Conservation (phyloP, 2,888 invertebrate genomes). For the Ectemnius lituratus region DNA sequence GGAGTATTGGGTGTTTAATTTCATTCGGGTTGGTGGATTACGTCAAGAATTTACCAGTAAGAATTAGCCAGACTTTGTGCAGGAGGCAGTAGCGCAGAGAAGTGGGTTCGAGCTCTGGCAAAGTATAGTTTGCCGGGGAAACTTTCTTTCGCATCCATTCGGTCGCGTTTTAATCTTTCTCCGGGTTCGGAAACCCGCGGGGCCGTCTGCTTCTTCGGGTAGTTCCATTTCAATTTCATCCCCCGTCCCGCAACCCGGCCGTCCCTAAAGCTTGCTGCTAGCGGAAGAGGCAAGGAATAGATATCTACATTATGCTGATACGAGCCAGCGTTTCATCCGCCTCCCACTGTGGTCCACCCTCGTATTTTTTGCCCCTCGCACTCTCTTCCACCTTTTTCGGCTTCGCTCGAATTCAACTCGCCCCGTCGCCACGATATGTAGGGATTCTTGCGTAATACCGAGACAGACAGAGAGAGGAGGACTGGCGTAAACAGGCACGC, state of each 20-base stretch:
- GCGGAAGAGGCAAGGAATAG: conserved; percentile 65
- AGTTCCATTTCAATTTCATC: conserved; percentile 74
- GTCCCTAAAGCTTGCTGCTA: conserved; percentile 53
- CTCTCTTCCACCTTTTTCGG: not conserved
- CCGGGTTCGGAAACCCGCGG: conserved; percentile 69
- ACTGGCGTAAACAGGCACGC: too few relatives aligned
- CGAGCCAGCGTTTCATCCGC: conserved; percentile 64
- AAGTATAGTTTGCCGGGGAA: conserved; percentile 58
- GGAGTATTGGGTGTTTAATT: too few relatives aligned
- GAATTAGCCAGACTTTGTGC: conserved; percentile 18
- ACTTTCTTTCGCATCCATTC: conserved; percentile 68
- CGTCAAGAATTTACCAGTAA: conserved; percentile 10
- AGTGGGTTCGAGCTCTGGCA: conserved; percentile 53
- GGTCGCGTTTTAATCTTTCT: conserved; percentile 73
- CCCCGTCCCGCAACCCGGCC: conserved; percentile 45
- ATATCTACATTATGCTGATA: conserved; percentile 73
- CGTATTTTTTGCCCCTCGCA: conserved; percentile 36
- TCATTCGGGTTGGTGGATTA: too few relatives aligned
- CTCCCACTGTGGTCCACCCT: conserved; percentile 42
- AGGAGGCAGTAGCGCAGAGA: conserved; percentile 23
- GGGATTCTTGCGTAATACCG: not conserved
- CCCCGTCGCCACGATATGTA: conserved; percentile 11
- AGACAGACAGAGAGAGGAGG: not conserved
- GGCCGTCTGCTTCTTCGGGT: conserved; percentile 67
- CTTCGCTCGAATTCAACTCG: conserved; percentile 1